A percentile compares a stretch with the other conserved stretches of the same genome.
These are phyloP conservation scores for Scaptomyza graminum DNA, from an alignment of 1,140 invertebrate species.

Conservation along the genomic window DNA sequence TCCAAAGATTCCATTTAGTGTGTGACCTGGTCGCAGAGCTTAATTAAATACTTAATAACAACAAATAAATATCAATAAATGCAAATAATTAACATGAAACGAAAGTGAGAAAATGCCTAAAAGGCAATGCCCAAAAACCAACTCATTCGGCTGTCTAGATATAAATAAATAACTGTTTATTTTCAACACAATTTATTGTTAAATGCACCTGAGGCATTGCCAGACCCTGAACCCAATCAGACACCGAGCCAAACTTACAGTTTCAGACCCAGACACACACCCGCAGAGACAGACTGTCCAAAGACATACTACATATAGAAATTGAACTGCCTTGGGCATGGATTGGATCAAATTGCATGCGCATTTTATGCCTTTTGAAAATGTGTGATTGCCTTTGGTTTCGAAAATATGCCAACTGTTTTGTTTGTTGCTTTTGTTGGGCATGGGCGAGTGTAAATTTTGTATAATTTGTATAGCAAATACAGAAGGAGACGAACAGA, in stretches of 20 bases:
- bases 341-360: conserved; percentile 35
- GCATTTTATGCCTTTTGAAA: conserved; percentile 40
- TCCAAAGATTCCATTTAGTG: background rate
- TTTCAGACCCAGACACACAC: background rate
- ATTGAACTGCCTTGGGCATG: background rate
- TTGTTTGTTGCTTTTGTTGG: conserved; percentile 41
- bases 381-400: conserved; percentile 35
- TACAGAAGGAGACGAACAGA: conserved; percentile 18
- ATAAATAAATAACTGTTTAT: conserved; percentile 63
- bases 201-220: conserved; percentile 61
- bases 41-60: background rate
- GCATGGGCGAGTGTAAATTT: conserved; percentile 26
- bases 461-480: conserved; percentile 74
- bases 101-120: conserved; percentile 11
- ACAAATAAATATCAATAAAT: background rate
- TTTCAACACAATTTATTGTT: conserved; percentile 73
- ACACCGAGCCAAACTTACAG: background rate
- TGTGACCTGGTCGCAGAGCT: background rate
- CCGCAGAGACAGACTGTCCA: background rate
- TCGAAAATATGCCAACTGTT: conserved; percentile 56
- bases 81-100: conserved; percentile 22
- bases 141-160: conserved; percentile 52
- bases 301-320: background rate
- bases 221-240: background rate
- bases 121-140: conserved; percentile 13